phyloP scores from a whole-genome alignment of 2,797 vertebrate genomes.

The Liasis olivaceus region DNA sequence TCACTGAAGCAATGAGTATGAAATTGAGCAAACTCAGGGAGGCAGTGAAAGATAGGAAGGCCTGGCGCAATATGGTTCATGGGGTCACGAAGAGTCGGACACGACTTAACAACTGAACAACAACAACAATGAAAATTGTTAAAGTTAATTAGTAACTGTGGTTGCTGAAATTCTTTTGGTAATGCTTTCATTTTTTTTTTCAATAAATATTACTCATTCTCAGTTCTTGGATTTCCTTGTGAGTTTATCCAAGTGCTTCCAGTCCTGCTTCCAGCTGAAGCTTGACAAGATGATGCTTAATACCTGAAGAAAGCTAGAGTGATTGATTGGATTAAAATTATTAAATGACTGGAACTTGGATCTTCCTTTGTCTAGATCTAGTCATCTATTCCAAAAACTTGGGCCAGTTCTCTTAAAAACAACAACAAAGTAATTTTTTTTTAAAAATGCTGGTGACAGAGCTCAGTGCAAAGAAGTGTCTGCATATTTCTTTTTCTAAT shows the following conservation, averaged over 20 bases:
- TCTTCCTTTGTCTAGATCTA: background rate
- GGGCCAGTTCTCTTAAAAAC: background rate
- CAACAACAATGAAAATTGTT: too few species aligned
- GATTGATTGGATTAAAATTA: background rate
- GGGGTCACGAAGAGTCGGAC: too few species aligned
- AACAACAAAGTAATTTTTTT: background rate
- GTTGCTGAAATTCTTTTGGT: background rate
- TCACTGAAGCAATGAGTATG: too few species aligned
- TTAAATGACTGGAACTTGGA: background rate
- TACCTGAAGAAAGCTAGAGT: background rate
- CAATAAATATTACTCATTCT: background rate
- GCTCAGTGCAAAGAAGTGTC: background rate
- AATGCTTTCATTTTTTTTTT: background rate
- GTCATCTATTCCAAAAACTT: background rate
- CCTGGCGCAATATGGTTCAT: too few species aligned
- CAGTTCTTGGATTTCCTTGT: background rate
- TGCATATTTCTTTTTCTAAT: constrained; percentile 19
- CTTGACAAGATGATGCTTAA: background rate
- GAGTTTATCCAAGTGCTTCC: background rate
- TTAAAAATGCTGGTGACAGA: background rate
- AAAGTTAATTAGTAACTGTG: background rate
- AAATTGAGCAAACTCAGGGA: too few species aligned
- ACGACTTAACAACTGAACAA: too few species aligned
- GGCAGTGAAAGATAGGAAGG: too few species aligned
- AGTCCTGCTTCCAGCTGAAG: background rate